phyloP scores from a whole-genome alignment of 2,113 vertebrate genomes.

The Megaceryle maxima region DNA sequence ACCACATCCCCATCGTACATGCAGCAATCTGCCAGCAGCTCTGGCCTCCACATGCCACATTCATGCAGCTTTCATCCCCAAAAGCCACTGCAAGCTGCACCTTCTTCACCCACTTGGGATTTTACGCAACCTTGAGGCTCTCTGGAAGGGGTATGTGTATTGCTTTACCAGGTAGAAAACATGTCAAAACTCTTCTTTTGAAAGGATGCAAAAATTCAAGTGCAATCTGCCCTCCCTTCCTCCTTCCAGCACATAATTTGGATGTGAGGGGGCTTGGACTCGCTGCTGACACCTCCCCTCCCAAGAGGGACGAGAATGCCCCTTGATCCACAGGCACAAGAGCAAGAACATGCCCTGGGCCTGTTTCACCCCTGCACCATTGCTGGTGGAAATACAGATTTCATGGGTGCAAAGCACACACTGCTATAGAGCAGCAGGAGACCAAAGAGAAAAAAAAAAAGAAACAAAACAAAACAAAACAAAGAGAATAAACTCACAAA shows the following conservation, averaged over 20 bases:
- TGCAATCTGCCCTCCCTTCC: background rate
- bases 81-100: background rate
- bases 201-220: background rate
- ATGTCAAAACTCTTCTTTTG: background rate
- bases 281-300: background rate
- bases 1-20: rapidly evolving
- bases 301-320: background rate
- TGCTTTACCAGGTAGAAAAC: background rate
- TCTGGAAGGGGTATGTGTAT: rapidly evolving
- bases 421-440: background rate
- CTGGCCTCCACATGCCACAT: background rate
- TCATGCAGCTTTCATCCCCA: slow-evolving; percentile 35
- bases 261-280: background rate
- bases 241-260: slow-evolving; percentile 20
- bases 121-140: rapidly evolving
- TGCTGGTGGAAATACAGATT: background rate
- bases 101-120: background rate
- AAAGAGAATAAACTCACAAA: background rate
- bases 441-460: background rate
- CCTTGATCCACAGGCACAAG: background rate
- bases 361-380: background rate
- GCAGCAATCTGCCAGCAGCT: background rate
- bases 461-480: background rate
- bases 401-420: rapidly evolving
- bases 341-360: background rate